Base-by-base conservation (phyloP, 2,888 invertebrate species). In the Orthosia gracilis region DNA sequence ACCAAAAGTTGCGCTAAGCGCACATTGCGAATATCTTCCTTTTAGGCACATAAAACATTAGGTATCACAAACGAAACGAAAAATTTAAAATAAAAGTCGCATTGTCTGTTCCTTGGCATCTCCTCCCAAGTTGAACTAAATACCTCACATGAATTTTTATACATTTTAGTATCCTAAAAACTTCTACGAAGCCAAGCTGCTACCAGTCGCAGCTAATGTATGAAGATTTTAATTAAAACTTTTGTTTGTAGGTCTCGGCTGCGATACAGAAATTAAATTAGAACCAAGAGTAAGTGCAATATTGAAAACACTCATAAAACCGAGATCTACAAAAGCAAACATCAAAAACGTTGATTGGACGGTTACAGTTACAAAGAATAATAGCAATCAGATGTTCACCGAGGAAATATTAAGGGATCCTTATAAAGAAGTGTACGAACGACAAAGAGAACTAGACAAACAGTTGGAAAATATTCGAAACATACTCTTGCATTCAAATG, bases 401-500 rank as follows among this genome's bases (percentile, higher is more conserved):
- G 63, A 75, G n/a, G 55, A 17, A 57, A 40, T 57, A 12, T 13
- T 63, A 31, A 68, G 5, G 0, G 47, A 59, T 69, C 52, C 40
- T 54, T 12, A 31, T 31, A 40, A 21, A 26, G 49, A 45, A n/a
- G 9, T 17, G 11, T 59, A 65, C n/a, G 54, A 68, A 47, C 62
- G 17, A 49, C 84, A 84, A 50, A 70, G 73, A 55, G 87, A 86
- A 54, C 68, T 78, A 45, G 52, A 65, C 9, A 85, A 85, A 58
- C 85, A 85, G 65, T 57, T 83, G 13, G 68, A 80, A 47, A 94
- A 94, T 68, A 83, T 93, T 54, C 85, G 85, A 58, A 89, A 87
- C 13, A 89, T 94, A 21, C 80, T 94, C 0, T 62, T 82, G 18
- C 73, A 88, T 78, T 90, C 94, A 0, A 94, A 94, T 71, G 94